Evolutionary conservation across 2,888 invertebrate species (phyloP).

Genomic region (Andrena flavipes): DNA sequence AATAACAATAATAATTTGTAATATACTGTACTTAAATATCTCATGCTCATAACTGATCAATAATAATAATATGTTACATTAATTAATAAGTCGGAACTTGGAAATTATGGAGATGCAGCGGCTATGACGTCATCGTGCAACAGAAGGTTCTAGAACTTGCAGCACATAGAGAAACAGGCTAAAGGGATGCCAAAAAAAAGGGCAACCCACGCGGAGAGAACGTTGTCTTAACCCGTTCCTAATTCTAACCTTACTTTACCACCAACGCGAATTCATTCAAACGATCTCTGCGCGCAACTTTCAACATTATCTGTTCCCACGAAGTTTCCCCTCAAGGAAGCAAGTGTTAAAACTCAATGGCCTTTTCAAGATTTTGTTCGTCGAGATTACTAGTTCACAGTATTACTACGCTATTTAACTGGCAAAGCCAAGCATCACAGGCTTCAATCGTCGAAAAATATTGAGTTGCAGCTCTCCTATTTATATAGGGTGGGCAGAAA

Average conservation of each 20-base stretch:
- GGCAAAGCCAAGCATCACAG: no score
- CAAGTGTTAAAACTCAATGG: not conserved
- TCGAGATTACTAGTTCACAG: not conserved
- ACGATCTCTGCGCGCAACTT: slow-evolving; percentile 44
- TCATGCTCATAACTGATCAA: no score
- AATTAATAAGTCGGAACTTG: no score
- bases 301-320: slow-evolving; percentile 30
- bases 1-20: no score
- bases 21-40: no score
- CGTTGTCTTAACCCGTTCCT: slow-evolving; percentile 63
- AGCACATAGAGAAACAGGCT: slow-evolving; percentile 54
- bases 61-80: no score
- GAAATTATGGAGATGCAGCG: not conserved
- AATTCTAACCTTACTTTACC: slow-evolving; percentile 65
- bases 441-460: no score
- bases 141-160: slow-evolving; percentile 44
- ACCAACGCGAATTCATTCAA: slow-evolving; percentile 62
- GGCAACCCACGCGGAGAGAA: slow-evolving; percentile 65
- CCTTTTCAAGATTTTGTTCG: not conserved
- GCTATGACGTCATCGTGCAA: slow-evolving; percentile 1
- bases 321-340: slow-evolving; percentile 6
- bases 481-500: no score
- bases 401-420: not conserved
- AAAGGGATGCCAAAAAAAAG: slow-evolving; percentile 65
- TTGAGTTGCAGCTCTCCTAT: no score